phyloP scores from a whole-genome alignment of 2,113 vertebrate species.

The Centropristis striata region DNA sequence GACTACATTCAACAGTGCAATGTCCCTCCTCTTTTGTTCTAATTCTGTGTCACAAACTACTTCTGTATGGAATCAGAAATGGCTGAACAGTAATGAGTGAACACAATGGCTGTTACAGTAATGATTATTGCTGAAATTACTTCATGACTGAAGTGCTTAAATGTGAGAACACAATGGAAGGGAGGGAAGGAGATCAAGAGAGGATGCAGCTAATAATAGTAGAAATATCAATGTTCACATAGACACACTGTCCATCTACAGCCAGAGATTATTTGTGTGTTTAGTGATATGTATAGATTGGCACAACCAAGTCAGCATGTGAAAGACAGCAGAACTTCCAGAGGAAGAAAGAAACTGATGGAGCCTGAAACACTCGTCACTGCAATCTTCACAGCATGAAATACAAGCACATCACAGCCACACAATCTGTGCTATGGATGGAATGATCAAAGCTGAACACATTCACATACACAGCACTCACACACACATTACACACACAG shows the following conservation, averaged over 20 bases:
- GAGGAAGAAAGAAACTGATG: slow-evolving; percentile 45
- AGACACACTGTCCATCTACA: not conserved
- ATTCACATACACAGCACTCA: slow-evolving; percentile 25
- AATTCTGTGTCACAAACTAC: too few relatives aligned
- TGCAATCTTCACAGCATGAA: slow-evolving; percentile 49
- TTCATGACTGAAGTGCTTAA: too few relatives aligned
- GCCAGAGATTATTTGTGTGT: not conserved
- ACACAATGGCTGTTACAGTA: too few relatives aligned
- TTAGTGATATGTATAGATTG: slow-evolving; percentile 22
- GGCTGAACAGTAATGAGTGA: too few relatives aligned
- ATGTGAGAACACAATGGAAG: too few relatives aligned
- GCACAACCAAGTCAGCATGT: slow-evolving; percentile 25
- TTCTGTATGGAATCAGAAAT: too few relatives aligned
- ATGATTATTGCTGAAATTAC: too few relatives aligned
- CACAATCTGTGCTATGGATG: slow-evolving; percentile 27
- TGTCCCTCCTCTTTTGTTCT: too few relatives aligned
- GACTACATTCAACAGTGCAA: too few relatives aligned
- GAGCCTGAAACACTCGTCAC: slow-evolving; percentile 37
- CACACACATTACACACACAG: slow-evolving; percentile 18
- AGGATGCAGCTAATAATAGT: not conserved
- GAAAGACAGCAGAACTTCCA: slow-evolving; percentile 22
- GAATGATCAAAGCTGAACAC: slow-evolving; percentile 50
- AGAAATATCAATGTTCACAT: slow-evolving; percentile 15
- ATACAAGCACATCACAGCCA: slow-evolving; percentile 28
- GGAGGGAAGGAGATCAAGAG: not conserved